Conservation (phyloP, 2,113 vertebrate genomes). For the Hylia prasina region DNA sequence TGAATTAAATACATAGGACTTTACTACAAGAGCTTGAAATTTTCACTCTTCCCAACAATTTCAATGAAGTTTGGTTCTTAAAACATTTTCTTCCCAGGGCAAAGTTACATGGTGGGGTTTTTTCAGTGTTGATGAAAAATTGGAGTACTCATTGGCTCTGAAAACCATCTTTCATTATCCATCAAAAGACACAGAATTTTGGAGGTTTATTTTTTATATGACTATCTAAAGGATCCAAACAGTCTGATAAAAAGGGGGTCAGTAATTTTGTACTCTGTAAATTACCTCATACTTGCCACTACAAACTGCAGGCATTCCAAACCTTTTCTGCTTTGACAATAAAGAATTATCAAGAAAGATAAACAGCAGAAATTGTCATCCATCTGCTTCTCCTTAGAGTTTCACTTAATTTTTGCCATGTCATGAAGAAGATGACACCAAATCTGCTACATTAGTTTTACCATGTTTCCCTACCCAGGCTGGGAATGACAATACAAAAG, state of each 20-base stretch:
- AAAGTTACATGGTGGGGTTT: background rate
- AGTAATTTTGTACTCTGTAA: background rate
- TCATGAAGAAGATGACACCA: background rate
- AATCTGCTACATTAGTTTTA: background rate
- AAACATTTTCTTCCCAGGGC: background rate
- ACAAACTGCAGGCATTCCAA: background rate
- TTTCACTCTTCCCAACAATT: background rate
- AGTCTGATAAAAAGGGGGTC: background rate
- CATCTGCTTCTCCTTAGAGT: background rate
- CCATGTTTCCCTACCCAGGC: background rate
- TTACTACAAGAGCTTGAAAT: background rate
- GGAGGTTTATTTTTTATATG: background rate
- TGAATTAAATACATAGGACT: background rate
- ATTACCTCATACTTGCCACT: background rate
- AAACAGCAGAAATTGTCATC: background rate
- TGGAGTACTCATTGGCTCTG: background rate
- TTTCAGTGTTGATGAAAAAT: background rate
- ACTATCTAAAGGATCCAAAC: background rate
- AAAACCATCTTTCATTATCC: background rate
- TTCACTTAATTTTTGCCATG: background rate
- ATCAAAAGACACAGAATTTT: background rate
- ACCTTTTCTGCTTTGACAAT: background rate
- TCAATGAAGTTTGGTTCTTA: background rate
- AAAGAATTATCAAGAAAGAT: background rate
- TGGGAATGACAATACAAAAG: background rate